These are phyloP conservation scores for Hydrocynus forskahlii DNA, from an alignment of 2,797 vertebrate genomes.

Conservation along the genomic window DNA sequence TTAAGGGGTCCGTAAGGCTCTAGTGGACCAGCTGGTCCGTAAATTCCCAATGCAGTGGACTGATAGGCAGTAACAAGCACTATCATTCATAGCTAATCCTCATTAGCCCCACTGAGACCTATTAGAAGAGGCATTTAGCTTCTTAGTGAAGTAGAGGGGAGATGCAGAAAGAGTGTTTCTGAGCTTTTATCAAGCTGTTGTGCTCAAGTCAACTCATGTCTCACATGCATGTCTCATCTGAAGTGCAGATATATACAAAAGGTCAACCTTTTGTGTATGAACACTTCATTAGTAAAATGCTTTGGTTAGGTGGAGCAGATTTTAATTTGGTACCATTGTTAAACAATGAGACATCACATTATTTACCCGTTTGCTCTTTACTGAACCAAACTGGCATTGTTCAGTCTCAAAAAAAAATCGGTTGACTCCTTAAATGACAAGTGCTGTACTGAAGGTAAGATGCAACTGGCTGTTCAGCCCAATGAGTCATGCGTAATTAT, in stretches of 20 bases:
- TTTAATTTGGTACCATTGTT: too few species aligned
- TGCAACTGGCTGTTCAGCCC: too few species aligned
- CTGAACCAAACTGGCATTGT: too few species aligned
- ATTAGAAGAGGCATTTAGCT: constrained; percentile 30
- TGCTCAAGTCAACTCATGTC: not conserved
- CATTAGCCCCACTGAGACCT: constrained; percentile 34
- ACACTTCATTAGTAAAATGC: too few species aligned
- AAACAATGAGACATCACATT: too few species aligned
- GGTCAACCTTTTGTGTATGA: too few species aligned
- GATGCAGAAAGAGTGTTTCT: not conserved
- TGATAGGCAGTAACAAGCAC: constrained; percentile 34
- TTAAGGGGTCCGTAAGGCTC: constrained; percentile 1
- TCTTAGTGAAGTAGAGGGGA: not conserved
- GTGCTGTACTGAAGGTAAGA: too few species aligned
- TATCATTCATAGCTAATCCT: constrained; percentile 47
- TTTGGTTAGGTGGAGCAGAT: too few species aligned
- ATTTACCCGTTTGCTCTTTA: too few species aligned
- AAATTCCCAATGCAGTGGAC: constrained; percentile 39
- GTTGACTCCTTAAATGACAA: too few species aligned
- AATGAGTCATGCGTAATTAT: too few species aligned
- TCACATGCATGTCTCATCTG: not conserved
- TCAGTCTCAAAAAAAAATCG: too few species aligned
- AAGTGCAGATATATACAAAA: not conserved
- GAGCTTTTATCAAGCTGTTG: not conserved
- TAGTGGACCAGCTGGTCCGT: constrained; percentile 42